phyloP scores from a whole-genome alignment of 1,140 invertebrate genomes.

The Aplysia californica region DNA sequence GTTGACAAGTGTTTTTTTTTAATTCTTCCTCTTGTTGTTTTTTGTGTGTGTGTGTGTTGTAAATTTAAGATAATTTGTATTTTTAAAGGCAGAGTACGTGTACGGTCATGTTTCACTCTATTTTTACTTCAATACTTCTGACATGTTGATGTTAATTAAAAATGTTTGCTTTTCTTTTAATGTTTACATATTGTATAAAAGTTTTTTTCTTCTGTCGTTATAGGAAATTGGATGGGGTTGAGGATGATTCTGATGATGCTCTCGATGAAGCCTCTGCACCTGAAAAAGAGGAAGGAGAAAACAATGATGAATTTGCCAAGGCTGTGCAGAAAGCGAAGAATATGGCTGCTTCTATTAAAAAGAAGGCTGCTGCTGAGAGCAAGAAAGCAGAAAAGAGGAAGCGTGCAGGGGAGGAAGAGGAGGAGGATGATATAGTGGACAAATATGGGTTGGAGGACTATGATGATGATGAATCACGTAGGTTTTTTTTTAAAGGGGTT shows the following conservation, averaged over 20 bases:
- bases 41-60: background rate
- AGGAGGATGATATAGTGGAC: conserved; percentile 52
- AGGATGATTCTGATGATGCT: conserved; percentile 17
- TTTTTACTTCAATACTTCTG: background rate
- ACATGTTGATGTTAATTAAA: background rate
- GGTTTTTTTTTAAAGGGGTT: no score
- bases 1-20: no score
- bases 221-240: conserved; percentile 16
- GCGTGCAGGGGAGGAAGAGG: conserved; percentile 63
- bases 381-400: conserved; percentile 66
- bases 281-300: background rate
- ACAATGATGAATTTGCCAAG: conserved; percentile 6
- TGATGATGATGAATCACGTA: conserved; percentile 72
- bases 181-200: background rate
- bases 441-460: conserved; percentile 74
- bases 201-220: background rate
- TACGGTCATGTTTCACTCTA: background rate
- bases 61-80: no score
- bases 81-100: background rate
- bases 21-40: conserved; percentile 14
- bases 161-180: background rate
- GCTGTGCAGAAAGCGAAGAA: background rate
- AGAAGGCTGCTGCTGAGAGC: conserved; percentile 46
- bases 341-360: conserved; percentile 18
- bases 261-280: conserved; percentile 6